Conservation (phyloP, 2,888 invertebrate species). For the Schrankia costaestrigalis region DNA sequence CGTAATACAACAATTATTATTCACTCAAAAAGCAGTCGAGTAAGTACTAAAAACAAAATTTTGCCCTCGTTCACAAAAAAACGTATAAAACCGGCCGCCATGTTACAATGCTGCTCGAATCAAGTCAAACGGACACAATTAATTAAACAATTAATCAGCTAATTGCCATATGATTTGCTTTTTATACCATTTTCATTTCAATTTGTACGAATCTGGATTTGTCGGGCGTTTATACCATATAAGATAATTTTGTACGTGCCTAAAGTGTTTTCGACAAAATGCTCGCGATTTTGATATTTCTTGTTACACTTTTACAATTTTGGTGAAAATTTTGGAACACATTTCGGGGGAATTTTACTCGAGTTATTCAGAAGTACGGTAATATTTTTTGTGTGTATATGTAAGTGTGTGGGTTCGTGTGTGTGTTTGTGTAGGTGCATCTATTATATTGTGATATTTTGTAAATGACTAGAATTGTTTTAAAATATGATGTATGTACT, state of each 20-base stretch:
- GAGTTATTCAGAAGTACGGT: no score
- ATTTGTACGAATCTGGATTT: conserved; percentile 62
- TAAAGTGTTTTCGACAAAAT: conserved; percentile 23
- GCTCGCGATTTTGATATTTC: conserved; percentile 2
- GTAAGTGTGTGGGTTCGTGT: no score
- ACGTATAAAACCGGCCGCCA: conserved; percentile 39
- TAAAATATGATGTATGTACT: no score
- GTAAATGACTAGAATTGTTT: no score
- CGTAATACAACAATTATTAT: not conserved
- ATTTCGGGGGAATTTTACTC: no score
- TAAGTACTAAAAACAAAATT: conserved; percentile 34
- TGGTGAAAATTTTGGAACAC: no score
- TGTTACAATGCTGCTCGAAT: conserved; percentile 21
- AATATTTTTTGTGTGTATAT: no score
- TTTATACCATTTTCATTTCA: conserved; percentile 61
- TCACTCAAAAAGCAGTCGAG: not conserved
- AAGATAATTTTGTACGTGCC: conserved; percentile 44
- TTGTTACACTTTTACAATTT: conserved; percentile 1
- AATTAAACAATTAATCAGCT: conserved; percentile 80
- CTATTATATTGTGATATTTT: no score
- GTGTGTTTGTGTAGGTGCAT: no score
- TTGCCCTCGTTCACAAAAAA: conserved; percentile 37
- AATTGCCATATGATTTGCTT: conserved; percentile 76
- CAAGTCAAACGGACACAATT: conserved; percentile 54
- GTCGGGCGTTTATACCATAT: conserved; percentile 35